Percentiles rank a stretch among this genome's conserved stretches.
These are phyloP conservation scores for Nicator chloris DNA, from an alignment of 2,113 vertebrate species.

Conservation along the genomic window DNA sequence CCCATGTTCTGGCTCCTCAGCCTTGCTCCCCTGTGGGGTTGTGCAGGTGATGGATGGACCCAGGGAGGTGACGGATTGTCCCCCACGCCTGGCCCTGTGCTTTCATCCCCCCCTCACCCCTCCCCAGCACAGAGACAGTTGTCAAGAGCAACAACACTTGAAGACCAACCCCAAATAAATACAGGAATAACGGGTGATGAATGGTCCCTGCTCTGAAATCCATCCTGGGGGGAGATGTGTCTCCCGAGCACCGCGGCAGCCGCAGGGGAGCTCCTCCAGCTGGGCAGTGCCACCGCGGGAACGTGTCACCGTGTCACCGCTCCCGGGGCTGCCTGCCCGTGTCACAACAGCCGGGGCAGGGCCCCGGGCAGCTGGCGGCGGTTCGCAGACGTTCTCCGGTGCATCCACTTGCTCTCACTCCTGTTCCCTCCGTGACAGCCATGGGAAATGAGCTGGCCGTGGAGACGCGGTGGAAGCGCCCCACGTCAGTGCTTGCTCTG, in stretches of 20 bases:
- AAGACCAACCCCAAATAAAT: not conserved
- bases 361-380: fast-evolving
- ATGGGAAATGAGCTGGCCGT: not conserved
- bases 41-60: not conserved
- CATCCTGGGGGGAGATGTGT: not conserved
- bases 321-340: not conserved
- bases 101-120: not conserved
- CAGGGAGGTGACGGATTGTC: not conserved
- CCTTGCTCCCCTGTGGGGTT: not conserved
- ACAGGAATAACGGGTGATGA: not conserved
- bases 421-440: not conserved
- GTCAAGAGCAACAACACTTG: not conserved
- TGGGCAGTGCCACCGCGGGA: not conserved
- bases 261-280: not conserved
- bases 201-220: not conserved
- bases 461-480: not conserved
- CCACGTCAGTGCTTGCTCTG: fast-evolving
- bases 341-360: not conserved
- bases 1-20: not conserved
- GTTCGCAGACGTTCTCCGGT: fast-evolving
- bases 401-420: not conserved
- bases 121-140: not conserved
- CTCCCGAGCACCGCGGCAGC: not conserved
- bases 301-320: not conserved
- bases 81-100: not conserved